Evolutionary conservation across 2,113 vertebrate species (phyloP).

Genomic region (Hippocampus abdominalis): DNA sequence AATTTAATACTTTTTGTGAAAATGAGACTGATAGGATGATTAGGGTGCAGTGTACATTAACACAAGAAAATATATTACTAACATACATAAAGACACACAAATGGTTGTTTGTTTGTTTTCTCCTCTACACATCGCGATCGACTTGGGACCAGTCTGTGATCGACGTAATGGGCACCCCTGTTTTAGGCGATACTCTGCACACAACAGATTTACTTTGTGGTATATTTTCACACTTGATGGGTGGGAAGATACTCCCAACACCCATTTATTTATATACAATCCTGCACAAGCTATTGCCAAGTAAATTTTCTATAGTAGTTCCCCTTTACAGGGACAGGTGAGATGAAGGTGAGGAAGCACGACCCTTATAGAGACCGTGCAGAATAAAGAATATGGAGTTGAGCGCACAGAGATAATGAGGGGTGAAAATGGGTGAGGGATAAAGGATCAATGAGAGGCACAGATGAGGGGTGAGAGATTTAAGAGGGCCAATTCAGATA

Average conservation of each 20-base stretch:
- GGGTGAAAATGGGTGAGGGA: conserved; percentile 39
- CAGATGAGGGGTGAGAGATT: conserved; percentile 40
- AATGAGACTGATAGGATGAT: no score
- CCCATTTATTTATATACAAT: not conserved
- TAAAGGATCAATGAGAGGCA: conserved; percentile 51
- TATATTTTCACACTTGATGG: not conserved
- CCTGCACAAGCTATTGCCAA: not conserved
- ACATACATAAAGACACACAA: no score
- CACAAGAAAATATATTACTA: no score
- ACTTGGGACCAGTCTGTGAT: no score
- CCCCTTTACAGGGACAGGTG: conserved; percentile 5
- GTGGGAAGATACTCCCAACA: not conserved
- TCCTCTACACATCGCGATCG: no score
- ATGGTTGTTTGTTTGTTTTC: no score
- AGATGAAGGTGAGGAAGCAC: conserved; percentile 6
- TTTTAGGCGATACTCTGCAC: no score
- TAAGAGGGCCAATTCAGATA: conserved; percentile 46
- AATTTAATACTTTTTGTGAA: no score
- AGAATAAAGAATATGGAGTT: conserved; percentile 44
- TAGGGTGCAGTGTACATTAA: no score
- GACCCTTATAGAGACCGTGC: conserved; percentile 6
- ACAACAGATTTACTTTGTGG: not conserved
- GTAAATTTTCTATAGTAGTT: not conserved
- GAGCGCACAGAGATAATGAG: conserved; percentile 41
- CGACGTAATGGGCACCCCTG: no score